phyloP scores from a whole-genome alignment of 2,888 invertebrate genomes.

The Ophion obscuratus region DNA sequence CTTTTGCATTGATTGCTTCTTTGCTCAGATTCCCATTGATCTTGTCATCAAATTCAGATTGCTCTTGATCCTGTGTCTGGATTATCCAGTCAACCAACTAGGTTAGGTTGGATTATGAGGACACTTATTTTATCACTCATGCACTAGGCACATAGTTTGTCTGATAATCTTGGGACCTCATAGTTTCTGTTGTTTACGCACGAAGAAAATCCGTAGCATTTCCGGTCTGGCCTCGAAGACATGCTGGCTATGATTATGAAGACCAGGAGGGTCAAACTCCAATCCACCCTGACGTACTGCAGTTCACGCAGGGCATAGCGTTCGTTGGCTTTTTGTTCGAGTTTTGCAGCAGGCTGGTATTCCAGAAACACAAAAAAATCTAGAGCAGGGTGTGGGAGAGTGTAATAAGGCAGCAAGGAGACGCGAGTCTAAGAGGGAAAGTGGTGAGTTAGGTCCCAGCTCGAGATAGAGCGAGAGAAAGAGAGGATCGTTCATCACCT shows the following conservation, averaged over 20 bases:
- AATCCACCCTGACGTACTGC: constrained; percentile 5
- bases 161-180: too few relatives aligned
- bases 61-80: too few relatives aligned
- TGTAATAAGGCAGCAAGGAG: constrained; percentile 3
- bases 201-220: too few relatives aligned
- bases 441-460: constrained; percentile 3
- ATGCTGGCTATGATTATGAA: background rate
- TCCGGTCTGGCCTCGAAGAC: too few relatives aligned
- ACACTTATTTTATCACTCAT: too few relatives aligned
- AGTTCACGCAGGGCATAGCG: background rate
- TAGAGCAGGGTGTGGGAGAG: constrained; percentile 22
- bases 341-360: constrained; percentile 33
- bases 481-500: constrained; percentile 60
- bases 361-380: constrained; percentile 34
- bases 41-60: too few relatives aligned
- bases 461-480: constrained; percentile 27
- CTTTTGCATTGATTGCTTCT: too few relatives aligned
- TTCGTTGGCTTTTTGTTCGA: constrained; percentile 19
- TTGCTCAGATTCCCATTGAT: too few relatives aligned
- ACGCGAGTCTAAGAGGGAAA: constrained; percentile 13
- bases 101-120: too few relatives aligned
- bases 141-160: too few relatives aligned
- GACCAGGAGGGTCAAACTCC: background rate
- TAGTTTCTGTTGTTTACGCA: too few relatives aligned
- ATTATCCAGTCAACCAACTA: too few relatives aligned